A percentile compares a stretch with the other conserved stretches of the same genome.
Evolutionary conservation across 2,113 vertebrate species (phyloP).

Genomic region (Poeciliopsis turrubarensis): DNA sequence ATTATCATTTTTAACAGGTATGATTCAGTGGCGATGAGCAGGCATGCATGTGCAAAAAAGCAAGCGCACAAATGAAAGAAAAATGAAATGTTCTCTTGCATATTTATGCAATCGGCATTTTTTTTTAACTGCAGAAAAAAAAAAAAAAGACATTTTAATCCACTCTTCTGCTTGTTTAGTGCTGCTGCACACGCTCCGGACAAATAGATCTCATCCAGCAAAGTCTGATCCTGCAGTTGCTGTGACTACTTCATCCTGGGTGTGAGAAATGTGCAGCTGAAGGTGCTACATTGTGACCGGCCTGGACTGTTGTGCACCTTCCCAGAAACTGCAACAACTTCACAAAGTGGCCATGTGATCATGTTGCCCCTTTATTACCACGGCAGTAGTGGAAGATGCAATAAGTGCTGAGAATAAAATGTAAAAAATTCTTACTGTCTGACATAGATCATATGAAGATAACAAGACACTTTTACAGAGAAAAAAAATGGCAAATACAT

Average conservation of each 20-base stretch:
- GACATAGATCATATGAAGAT: conserved; percentile 6
- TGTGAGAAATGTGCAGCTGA: conserved; percentile 60
- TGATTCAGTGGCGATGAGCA: conserved; percentile 64
- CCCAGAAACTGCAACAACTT: conserved; percentile 44
- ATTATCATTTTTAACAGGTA: conserved; percentile 65
- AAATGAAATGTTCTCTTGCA: background rate
- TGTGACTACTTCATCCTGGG: conserved; percentile 55
- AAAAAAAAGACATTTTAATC: background rate
- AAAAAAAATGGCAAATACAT: conserved; percentile 21
- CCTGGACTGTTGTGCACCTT: conserved; percentile 50
- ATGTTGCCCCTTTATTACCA: conserved; percentile 29
- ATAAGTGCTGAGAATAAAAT: conserved; percentile 8
- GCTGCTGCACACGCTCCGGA: conserved; percentile 33
- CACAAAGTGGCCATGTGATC: conserved; percentile 50
- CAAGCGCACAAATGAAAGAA: conserved; percentile 8
- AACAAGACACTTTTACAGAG: background rate
- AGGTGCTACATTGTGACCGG: conserved; percentile 68
- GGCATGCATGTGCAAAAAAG: conserved; percentile 26
- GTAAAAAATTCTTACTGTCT: conserved; percentile 20
- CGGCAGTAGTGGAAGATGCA: background rate
- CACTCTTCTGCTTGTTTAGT: conserved; percentile 27
- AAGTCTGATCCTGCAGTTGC: conserved; percentile 53
- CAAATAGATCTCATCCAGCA: conserved; percentile 48
- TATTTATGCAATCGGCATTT: background rate
- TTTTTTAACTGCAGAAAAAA: background rate